phyloP scores from a whole-genome alignment of 2,797 vertebrate species.

The Chrosomus eos region DNA sequence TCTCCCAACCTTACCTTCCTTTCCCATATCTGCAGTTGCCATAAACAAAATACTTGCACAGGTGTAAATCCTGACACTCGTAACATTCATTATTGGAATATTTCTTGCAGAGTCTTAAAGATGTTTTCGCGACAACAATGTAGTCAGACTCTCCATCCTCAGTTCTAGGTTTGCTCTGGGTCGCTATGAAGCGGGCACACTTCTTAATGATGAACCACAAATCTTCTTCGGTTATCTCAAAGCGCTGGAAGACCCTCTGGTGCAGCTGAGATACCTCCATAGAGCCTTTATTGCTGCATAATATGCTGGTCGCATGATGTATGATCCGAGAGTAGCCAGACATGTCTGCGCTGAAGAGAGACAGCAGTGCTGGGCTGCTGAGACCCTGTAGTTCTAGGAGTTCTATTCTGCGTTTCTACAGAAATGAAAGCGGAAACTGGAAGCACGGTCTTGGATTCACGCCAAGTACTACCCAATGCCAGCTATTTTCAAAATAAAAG shows the following conservation, averaged over 20 bases:
- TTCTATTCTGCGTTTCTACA: not conserved
- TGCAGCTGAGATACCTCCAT: slow-evolving; percentile 66
- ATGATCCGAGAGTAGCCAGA: slow-evolving; percentile 60
- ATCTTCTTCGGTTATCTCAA: slow-evolving; percentile 57
- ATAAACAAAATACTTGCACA: slow-evolving; percentile 85
- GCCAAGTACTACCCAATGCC: not conserved
- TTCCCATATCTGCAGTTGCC: slow-evolving; percentile 83
- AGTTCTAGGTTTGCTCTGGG: slow-evolving; percentile 45
- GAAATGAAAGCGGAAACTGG: slow-evolving; percentile 41
- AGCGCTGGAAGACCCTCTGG: slow-evolving; percentile 61
- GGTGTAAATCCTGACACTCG: slow-evolving; percentile 81
- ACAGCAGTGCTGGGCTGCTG: not conserved
- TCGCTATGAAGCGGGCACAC: slow-evolving; percentile 69
- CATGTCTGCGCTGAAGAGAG: slow-evolving; percentile 54
- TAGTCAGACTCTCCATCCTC: slow-evolving; percentile 51
- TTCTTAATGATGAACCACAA: slow-evolving; percentile 65
- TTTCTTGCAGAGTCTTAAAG: slow-evolving; percentile 79
- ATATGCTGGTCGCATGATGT: slow-evolving; percentile 66
- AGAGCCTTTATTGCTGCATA: slow-evolving; percentile 68
- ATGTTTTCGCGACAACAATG: slow-evolving; percentile 71
- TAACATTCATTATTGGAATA: slow-evolving; percentile 65
- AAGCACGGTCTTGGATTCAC: no score
- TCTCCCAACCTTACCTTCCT: slow-evolving; percentile 61
- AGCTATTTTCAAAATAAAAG: slow-evolving; percentile 41
- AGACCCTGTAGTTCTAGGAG: not conserved